Base-by-base conservation (phyloP, 2,797 vertebrate species). In the Prionace glauca region DNA sequence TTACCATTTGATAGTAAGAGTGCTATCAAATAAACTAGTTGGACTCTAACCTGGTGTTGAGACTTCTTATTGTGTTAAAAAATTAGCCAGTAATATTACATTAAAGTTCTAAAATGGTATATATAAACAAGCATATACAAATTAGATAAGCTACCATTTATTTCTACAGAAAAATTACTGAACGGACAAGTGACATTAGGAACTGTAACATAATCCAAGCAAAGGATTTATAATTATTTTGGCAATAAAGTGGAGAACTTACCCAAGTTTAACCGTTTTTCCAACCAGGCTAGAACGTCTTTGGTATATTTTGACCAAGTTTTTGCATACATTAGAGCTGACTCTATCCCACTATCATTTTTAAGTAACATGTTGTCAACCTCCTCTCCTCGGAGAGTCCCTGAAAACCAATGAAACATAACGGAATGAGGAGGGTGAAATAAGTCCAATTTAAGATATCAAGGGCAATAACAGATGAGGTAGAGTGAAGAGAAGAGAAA, bases 281-380 rank as follows among this genome's bases (percentile, higher is more conserved):
- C 99, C 97, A 99, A 98, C 99, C 99, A 99, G 24, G 97, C 97
- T 95, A 99, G 97, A 96, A 99, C 97, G 96, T 99, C 99, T 98
- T 99, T 99, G 97, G 98, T 98, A 96, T 99, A 99, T 97, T 99
- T 99, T 96, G 99, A 99, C 99, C 99, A 99, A 16, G 98, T 98
- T 98, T 99, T 99, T 96, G 98, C 98, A n/a, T 99, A 99, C 8
- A 98, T 98, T 96, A 99, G 97, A 69, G 98, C 99, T 0, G 98
- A 98, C 96, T 99, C 99, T 97, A 99, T 98, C 12, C 98, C 99
- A 5, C 97, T 98, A 96, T 98, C 98, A 96, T 97, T 98, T 96
- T 97, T 98, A 96, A 98, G 98, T 95, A 99, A 98, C 95, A 98
- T 98, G 95, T 96, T 96, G 96, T 99, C 99, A 96, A 99, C 97